Evolutionary conservation across 1,140 invertebrate species (phyloP), one percentile per base, ranked within the genome.

Genomic region (Drosophila auraria): DNA sequence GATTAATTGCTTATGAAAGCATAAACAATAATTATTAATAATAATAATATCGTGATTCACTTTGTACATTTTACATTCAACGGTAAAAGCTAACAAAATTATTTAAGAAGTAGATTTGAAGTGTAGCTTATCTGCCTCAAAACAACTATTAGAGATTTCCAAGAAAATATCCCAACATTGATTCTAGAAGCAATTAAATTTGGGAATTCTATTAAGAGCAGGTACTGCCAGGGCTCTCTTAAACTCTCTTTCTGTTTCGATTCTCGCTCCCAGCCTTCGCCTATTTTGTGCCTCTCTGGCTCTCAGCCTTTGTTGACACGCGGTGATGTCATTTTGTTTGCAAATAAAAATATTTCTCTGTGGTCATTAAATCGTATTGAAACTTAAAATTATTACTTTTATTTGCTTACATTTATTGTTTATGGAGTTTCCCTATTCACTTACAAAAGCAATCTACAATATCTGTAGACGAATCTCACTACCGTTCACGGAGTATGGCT

Each of bases 291-390:
- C 2, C 36, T 15, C 15, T 59, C 25, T 72, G 17, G 14, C 25
- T 49, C 36, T 61, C n/a, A 15, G 17, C 33, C 20, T 27, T 70
- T 65, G 47, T 49, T 60, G 68, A 44, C 25, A 33, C 25, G 6
- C 50, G 51, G 42, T 80, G 62, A 80, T 66, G 68, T 80, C 77
- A 80, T 74, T 79, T 74, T 80, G 69, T 73, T 80, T 80, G 73
- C 36, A 71, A 59, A 36, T 38, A 40, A 53, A 58, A 40, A n/a
- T 20, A 3, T 4, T 58, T 40, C 27, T 38, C 27, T 4, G 4
- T n/a, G 9, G 8, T 15, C 6, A 36, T 36, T 11, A 54, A 54
- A 33, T 38, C 23, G 9, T 5, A 33, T 27, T 30, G 14, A 40
- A 60, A 50, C 20, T 14, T 2, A 54, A 27, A 38, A 40, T 12